Percentiles rank a stretch among this genome's conserved stretches.
Conservation (phyloP, 2,888 invertebrate species). For the Xestia c-nigrum region DNA sequence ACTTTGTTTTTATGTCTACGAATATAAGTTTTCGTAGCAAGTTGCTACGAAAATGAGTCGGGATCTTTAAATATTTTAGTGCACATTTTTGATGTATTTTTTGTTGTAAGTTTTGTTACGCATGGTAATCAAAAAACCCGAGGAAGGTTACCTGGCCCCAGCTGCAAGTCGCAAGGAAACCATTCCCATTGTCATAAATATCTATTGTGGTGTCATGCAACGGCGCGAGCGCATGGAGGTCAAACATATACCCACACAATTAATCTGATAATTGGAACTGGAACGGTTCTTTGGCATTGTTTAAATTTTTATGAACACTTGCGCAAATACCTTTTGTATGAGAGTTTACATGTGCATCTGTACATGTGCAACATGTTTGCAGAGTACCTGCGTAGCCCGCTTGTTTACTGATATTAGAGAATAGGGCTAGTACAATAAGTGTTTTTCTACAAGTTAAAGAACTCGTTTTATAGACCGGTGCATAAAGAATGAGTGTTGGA, state of each 20-base stretch:
- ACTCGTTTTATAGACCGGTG: background rate
- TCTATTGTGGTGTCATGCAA: constrained; percentile 80
- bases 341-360: constrained; percentile 11
- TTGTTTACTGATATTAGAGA: constrained; percentile 6
- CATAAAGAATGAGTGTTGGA: background rate
- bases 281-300: constrained; percentile 78
- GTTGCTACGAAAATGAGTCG: constrained; percentile 16
- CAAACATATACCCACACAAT: constrained; percentile 80
- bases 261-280: constrained; percentile 79
- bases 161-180: constrained; percentile 76
- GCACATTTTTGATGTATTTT: background rate
- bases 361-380: constrained; percentile 6
- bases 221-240: constrained; percentile 79
- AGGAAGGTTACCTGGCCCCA: constrained; percentile 67
- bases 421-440: background rate
- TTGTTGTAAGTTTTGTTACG: background rate
- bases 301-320: constrained; percentile 64
- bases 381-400: background rate
- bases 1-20: constrained; percentile 4
- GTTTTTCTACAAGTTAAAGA: background rate
- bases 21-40: constrained; percentile 24
- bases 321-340: constrained; percentile 52
- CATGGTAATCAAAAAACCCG: constrained; percentile 53
- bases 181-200: constrained; percentile 80
- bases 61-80: background rate